Base-by-base conservation (phyloP, 1,140 invertebrate genomes). In the Drosophila miranda region DNA sequence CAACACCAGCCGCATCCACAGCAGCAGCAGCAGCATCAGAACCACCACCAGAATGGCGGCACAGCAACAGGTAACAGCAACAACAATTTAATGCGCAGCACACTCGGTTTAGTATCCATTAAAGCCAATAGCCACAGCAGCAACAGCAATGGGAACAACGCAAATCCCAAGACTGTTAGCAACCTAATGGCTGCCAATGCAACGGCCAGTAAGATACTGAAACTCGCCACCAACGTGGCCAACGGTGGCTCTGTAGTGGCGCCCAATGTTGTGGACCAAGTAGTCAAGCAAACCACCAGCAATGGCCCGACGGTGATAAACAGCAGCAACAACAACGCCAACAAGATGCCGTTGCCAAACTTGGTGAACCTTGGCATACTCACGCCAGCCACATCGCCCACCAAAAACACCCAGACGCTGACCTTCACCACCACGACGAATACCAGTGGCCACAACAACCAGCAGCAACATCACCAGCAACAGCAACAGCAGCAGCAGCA, bases 381-480 rank as follows among this genome's bases (percentile, higher is more conserved):
- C 3, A 93, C 93, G 3, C 92, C 93, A 19, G 92, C 92, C 34
- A 91, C 93, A 4, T 93, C 92, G 34, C 93, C 93, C 67, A 91
- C 91, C 45, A 90, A 90, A 62, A 87, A 88, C 50, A 90, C 81
- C 8, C 89, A 90, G 42, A 84, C 89, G 23, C 51, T 90, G 59
- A 89, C 89, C 59, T 90, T 90, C 49, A 83, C 88, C 52, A 76
- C 70, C 2, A 75, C 88, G 43, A 78, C 73, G 19, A 72, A 75
- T 49, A 60, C 67, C 34, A 72, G 54, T 14, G 43, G 41, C 49
- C 7, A 8, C 11, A 38, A 38, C 34, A 11, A 13, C 11, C 34
- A 38, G 34, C 50, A 62, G 13, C 54, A 55, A 26, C 64, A 77
- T 13, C 61, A 69, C 26, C 69, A 58, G 6, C 71, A 77, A 23